Conservation (phyloP, 2,113 vertebrate genomes). For the Gracilinanus agilis region DNA sequence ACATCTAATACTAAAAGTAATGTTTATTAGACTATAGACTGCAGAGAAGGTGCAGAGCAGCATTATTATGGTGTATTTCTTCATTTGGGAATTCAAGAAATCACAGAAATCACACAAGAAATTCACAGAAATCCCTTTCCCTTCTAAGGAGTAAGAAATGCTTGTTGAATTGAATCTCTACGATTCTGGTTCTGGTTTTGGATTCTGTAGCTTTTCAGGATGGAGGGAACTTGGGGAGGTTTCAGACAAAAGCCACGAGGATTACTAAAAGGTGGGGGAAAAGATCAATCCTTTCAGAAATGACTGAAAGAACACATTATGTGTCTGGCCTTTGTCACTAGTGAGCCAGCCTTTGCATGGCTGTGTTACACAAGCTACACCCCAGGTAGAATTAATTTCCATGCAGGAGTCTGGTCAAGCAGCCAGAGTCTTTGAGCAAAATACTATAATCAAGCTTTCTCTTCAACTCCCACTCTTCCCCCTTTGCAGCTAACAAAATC, state of each 20-base stretch:
- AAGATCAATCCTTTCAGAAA: neutral
- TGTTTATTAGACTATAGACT: neutral
- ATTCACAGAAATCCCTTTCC: too few species aligned
- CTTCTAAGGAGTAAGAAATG: neutral
- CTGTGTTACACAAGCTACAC: neutral
- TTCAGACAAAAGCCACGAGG: neutral
- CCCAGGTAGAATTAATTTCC: conserved; percentile 8
- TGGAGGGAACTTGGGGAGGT: neutral
- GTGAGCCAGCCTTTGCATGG: neutral
- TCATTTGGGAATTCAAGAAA: neutral
- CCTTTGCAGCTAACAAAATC: neutral
- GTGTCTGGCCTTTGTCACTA: neutral
- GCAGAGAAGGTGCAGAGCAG: neutral
- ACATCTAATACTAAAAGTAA: neutral
- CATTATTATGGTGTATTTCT: neutral
- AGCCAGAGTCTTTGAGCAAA: conserved; percentile 3
- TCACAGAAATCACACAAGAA: neutral
- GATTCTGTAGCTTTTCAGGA: neutral
- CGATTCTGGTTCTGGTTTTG: neutral
- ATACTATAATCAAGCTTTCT: conserved; percentile 1
- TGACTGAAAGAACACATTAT: neutral
- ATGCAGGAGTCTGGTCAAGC: conserved; percentile 3
- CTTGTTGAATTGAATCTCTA: neutral
- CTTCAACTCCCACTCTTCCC: neutral
- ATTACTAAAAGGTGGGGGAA: neutral